Evolutionary conservation across 2,888 invertebrate species (phyloP).

Genomic region (Cosmorhoe ocellata): DNA sequence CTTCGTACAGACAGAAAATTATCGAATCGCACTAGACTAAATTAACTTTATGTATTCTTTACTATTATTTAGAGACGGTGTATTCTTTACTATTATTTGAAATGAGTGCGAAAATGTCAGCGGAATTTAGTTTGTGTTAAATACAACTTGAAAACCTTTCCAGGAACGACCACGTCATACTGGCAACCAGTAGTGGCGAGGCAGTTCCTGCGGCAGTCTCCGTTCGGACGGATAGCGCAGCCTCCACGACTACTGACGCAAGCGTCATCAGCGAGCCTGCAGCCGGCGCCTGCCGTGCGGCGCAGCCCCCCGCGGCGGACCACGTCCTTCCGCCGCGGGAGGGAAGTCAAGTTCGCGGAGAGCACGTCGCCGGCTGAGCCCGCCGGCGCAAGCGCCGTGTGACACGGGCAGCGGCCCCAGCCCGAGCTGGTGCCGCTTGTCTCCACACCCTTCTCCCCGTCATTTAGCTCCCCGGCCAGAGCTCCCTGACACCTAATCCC

Average conservation of each 20-base stretch:
- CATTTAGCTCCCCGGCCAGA: constrained; percentile 39
- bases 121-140: too few species aligned
- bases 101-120: too few species aligned
- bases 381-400: constrained; percentile 18
- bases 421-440: constrained; percentile 80
- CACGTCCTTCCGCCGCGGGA: constrained; percentile 71
- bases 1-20: too few species aligned
- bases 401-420: constrained; percentile 79
- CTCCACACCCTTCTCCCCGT: constrained; percentile 45
- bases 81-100: too few species aligned
- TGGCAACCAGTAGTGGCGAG: constrained; percentile 88
- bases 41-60: too few species aligned
- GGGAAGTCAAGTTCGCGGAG: constrained; percentile 81
- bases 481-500: constrained; percentile 60
- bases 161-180: constrained; percentile 76
- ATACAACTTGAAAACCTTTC: neutral
- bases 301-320: constrained; percentile 70
- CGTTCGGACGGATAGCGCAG: constrained; percentile 73
- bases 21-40: too few species aligned
- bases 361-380: constrained; percentile 54
- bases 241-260: constrained; percentile 61
- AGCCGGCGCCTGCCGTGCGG: constrained; percentile 55
- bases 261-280: constrained; percentile 75
- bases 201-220: constrained; percentile 87
- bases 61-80: too few species aligned